Evolutionary conservation across 2,888 invertebrate species (phyloP), one percentile per base, ranked within the genome.

Genomic region (Melieria crassipennis): DNA sequence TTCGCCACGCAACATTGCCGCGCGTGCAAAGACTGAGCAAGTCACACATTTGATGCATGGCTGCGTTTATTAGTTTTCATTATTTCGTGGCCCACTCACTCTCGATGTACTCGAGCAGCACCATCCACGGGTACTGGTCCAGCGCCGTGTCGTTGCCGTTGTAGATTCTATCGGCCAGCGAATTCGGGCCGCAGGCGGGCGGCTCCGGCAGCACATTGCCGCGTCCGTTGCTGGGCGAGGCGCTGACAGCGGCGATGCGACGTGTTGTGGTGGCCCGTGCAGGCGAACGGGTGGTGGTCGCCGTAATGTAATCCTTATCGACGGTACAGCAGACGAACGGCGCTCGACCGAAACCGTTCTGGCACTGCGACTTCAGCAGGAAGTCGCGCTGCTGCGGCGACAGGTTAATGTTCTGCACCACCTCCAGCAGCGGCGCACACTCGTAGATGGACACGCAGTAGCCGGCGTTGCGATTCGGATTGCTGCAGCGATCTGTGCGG

Each of bases 101-200:
- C 88, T 89, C 89, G 73, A 88, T 88, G 79, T 92, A 92, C 82
- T 90, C 89, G 7, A 93, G 78, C n/a, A 92, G 84, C 0, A 88
- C 89, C 91, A 92, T 91, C 92, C 92, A 93, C 0, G 91, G 90
- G 78, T 90, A 92, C 75, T 92, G 92, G 76, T 90, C 91, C 1
- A 92, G 78, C 0, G 89, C 89, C 0, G 91, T 88, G 56, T 84
- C 81, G 48, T 87, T 87, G 13, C 92, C 92, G 13, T 91, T 92
- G 60, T 90, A 89, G 65, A 92, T 91, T 76, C 88, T 88, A 79
- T 90, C 88, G 48, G 84, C 82, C 65, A 82, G 75, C 4, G 84
- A 78, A 45, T 76, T 75, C 42, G 78, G 80, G 9, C 87, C 87
- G 66, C 87, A 87, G 4, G 73, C 67, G 4, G 84, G 84, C 4